Percentiles rank a stretch among this genome's conserved stretches.
These are phyloP conservation scores for Sinocyclocheilus anshuiensis DNA, from an alignment of 2,113 vertebrate species.

Conservation along the genomic window DNA sequence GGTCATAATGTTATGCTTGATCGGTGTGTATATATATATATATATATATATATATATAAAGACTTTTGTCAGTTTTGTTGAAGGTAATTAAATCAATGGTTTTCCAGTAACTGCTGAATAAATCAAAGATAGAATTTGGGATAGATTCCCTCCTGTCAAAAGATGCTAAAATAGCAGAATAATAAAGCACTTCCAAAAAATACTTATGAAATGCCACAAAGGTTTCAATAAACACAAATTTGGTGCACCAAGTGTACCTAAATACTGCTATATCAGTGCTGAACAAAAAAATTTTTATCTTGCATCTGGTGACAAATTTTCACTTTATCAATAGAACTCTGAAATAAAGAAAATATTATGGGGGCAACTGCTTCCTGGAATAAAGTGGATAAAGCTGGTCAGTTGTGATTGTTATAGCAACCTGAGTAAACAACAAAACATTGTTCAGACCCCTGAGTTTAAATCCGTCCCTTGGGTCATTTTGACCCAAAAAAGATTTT, in stretches of 20 bases:
- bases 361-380: neutral
- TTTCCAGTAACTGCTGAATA: neutral
- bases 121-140: neutral
- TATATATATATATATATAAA: no score
- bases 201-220: neutral
- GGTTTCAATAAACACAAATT: neutral
- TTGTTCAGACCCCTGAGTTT: neutral
- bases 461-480: neutral
- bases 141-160: neutral
- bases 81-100: neutral
- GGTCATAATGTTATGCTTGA: no score
- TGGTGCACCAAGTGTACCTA: neutral
- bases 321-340: neutral
- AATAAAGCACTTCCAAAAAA: neutral
- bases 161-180: neutral
- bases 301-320: neutral
- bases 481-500: no score
- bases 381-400: neutral
- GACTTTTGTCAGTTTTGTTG: neutral
- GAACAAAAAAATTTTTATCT: neutral
- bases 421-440: neutral
- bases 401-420: neutral
- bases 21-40: no score
- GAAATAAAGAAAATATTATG: constrained; percentile 22
- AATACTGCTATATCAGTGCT: neutral